phyloP scores from a whole-genome alignment of 92 coral and sea anemone genomes.

The Umimayanthus chanpuru region DNA sequence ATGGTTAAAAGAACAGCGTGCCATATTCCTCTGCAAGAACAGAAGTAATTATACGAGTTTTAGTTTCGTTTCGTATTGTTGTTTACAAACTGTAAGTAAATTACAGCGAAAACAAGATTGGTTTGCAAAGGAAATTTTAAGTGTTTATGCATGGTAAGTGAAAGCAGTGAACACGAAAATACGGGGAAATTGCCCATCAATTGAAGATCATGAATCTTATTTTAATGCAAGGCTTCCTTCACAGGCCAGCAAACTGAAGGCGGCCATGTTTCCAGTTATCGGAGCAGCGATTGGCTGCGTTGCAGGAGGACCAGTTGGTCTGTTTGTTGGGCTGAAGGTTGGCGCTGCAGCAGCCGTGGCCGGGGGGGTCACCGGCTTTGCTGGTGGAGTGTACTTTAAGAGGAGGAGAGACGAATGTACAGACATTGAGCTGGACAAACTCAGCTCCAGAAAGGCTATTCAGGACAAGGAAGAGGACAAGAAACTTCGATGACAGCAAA shows the following conservation, averaged over 20 bases:
- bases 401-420: slow-evolving; percentile 71
- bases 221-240: not conserved
- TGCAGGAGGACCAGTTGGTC: slow-evolving; percentile 93
- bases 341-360: slow-evolving; percentile 92
- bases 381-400: slow-evolving; percentile 81
- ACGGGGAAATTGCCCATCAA: not conserved
- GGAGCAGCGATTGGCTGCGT: slow-evolving; percentile 93
- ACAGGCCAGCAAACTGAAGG: slow-evolving; percentile 92
- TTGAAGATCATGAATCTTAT: too few species aligned
- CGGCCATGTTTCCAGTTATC: slow-evolving; percentile 75
- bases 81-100: too few species aligned
- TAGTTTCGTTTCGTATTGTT: too few species aligned
- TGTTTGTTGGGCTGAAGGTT: slow-evolving; percentile 85
- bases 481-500: not conserved
- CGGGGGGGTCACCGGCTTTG: slow-evolving; percentile 89
- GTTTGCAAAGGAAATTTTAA: too few species aligned
- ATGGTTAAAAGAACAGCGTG: too few species aligned
- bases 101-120: too few species aligned
- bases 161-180: too few species aligned
- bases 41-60: too few species aligned
- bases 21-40: too few species aligned
- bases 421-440: slow-evolving; percentile 88
- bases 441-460: slow-evolving; percentile 67
- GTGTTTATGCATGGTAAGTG: too few species aligned
- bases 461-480: slow-evolving; percentile 21